Percentiles rank a stretch among this genome's conserved stretches.
phyloP scores from a whole-genome alignment of 1,140 invertebrate genomes.

The Triops longicaudatus region DNA sequence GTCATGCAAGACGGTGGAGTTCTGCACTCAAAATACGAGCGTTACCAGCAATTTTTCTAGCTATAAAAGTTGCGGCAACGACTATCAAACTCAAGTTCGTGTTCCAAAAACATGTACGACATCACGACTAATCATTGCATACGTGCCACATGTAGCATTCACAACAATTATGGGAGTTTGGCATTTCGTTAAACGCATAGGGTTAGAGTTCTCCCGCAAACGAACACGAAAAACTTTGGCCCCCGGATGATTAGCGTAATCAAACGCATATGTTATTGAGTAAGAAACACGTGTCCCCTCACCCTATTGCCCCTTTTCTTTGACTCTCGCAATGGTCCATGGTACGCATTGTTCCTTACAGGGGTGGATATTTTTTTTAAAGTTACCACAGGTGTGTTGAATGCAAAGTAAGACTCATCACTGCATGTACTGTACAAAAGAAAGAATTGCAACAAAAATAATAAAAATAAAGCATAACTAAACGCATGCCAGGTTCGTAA shows the following conservation, averaged over 20 bases:
- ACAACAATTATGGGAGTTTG: neutral
- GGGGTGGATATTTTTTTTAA: too few relatives aligned
- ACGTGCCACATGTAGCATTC: neutral
- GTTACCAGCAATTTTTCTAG: too few relatives aligned
- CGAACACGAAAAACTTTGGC: neutral
- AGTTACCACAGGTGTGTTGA: too few relatives aligned
- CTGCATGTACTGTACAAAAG: too few relatives aligned
- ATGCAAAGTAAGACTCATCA: too few relatives aligned
- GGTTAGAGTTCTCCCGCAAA: neutral
- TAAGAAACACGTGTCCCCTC: neutral
- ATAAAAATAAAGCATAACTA: too few relatives aligned
- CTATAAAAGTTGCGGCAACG: too few relatives aligned
- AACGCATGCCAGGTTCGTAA: too few relatives aligned
- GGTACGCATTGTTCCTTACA: neutral
- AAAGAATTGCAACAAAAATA: too few relatives aligned
- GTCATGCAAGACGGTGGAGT: neutral
- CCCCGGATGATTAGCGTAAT: neutral
- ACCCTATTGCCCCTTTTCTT: neutral
- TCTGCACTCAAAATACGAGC: too few relatives aligned
- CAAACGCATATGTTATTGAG: neutral
- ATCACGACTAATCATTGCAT: neutral
- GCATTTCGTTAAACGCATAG: neutral
- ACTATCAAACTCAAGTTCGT: too few relatives aligned
- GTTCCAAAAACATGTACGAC: too few relatives aligned
- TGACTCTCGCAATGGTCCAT: neutral